Evolutionary conservation across 2,888 invertebrate species (phyloP), one percentile per base, ranked within the genome.

Genomic region (Physocephala rufipes): DNA sequence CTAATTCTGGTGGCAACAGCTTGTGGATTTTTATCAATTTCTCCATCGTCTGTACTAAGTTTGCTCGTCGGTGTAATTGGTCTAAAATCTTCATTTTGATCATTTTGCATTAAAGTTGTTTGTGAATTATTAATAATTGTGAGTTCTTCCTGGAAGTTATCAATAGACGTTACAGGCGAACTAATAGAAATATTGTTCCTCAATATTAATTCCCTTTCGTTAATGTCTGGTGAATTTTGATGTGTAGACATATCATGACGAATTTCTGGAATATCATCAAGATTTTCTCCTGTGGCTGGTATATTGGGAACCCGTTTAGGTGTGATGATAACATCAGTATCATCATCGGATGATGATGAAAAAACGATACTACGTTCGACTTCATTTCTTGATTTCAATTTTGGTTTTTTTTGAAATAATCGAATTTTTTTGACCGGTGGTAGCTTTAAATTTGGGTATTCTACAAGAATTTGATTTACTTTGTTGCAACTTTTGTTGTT

Each of bases 351-450:
- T 13, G 43, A 61, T 16, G 61, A 61, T 61, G 30, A 36, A 9
- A 53, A 61, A n/a, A 30, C 2, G 30, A 36, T n/a, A 61, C 19
- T 36, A 43, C n/a, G 15, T 36, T 1, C 4, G 3, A 15, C 13
- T 7, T 28, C 9, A 36, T n/a, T 61, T 36, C 9, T 16, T 9
- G 30, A n/a, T 16, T 16, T 61, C 19, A 36, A 15, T 15, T 13
- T 16, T 9, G 21, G 16, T 15, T 19, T 21, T 21, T 21, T 36
- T n/a, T 19, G 21, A 53, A 2, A n/a, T 1, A 36, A n/a, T 62
- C 43, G 36, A 16, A 45, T 21, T 62, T 43, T 30, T 21, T 62
- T 62, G 21, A n/a, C 43, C 19, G 43, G 62, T 21, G 43, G 62
- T 43, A 43, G 21, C 36, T 36, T 24, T 62, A 43, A 12, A 1